These are phyloP conservation scores for Malurus elegans DNA, from an alignment of 2,113 vertebrate genomes.

Conservation along the genomic window DNA sequence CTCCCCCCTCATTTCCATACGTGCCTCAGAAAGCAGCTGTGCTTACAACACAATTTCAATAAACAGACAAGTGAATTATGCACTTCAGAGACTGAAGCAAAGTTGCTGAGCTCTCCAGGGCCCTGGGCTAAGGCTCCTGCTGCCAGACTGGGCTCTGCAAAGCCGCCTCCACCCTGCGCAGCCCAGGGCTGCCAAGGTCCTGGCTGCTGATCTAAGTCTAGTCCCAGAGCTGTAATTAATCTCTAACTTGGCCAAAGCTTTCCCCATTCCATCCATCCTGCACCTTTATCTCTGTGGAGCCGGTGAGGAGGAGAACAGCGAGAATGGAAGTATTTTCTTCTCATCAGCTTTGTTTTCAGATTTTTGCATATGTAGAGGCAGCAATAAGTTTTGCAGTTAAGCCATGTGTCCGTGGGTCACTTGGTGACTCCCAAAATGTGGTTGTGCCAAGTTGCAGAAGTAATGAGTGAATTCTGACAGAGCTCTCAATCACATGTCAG, in stretches of 20 bases:
- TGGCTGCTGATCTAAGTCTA: not conserved
- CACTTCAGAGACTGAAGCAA: not conserved
- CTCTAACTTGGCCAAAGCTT: not conserved
- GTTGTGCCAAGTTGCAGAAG: not conserved
- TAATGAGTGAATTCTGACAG: not conserved
- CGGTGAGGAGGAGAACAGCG: not conserved
- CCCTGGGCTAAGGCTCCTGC: not conserved
- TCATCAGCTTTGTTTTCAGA: not conserved
- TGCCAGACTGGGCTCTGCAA: not conserved
- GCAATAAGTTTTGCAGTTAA: not conserved
- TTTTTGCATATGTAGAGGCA: not conserved
- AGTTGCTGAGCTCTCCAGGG: not conserved
- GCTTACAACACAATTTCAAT: constrained; percentile 21
- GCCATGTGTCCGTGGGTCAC: accelerated
- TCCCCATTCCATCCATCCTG: not conserved
- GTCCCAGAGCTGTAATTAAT: not conserved
- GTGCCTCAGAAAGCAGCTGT: constrained; percentile 45
- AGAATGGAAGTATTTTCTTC: not conserved
- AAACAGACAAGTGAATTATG: constrained; percentile 48
- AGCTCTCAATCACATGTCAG: not conserved
- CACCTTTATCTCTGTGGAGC: not conserved
- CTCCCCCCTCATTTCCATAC: constrained; percentile 26
- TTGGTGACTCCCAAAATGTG: not conserved
- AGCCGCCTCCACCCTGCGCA: not conserved
- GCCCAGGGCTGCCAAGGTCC: not conserved